Evolutionary conservation across 1,140 invertebrate species (phyloP).

Genomic region (Ditylenchus dipsaci): DNA sequence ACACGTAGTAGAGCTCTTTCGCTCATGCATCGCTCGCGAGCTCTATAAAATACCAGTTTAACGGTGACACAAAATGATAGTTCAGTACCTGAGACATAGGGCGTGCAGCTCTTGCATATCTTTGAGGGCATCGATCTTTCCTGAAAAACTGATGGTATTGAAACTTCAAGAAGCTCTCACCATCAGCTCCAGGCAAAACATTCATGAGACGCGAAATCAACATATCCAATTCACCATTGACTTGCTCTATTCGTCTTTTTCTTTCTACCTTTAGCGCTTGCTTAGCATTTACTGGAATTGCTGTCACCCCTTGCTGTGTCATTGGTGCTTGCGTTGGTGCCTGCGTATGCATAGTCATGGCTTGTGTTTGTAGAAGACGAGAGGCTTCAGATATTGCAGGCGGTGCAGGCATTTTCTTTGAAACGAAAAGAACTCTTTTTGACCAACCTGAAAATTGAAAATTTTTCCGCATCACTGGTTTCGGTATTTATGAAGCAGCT

Average conservation of each 20-base stretch:
- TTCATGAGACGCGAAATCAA: neutral
- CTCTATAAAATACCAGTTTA: neutral
- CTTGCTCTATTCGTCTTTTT: neutral
- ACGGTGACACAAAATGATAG: neutral
- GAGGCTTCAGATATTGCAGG: no score
- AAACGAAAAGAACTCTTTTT: no score
- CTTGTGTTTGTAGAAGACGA: neutral
- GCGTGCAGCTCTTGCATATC: neutral
- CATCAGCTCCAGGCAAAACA: neutral
- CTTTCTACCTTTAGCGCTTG: neutral
- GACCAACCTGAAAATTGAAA: no score
- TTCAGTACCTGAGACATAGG: neutral
- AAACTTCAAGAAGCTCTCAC: neutral
- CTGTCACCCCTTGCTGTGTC: neutral
- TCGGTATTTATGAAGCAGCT: no score
- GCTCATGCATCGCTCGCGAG: neutral
- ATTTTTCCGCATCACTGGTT: no score
- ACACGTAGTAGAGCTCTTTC: neutral
- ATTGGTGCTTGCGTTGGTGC: neutral
- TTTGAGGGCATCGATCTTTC: neutral
- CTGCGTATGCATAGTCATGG: neutral
- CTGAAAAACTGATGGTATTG: neutral
- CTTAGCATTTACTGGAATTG: neutral
- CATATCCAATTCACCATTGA: neutral
- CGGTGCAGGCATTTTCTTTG: no score